Evolutionary conservation across 2,888 invertebrate genomes (phyloP).

Genomic region (Rhingia campestris): DNA sequence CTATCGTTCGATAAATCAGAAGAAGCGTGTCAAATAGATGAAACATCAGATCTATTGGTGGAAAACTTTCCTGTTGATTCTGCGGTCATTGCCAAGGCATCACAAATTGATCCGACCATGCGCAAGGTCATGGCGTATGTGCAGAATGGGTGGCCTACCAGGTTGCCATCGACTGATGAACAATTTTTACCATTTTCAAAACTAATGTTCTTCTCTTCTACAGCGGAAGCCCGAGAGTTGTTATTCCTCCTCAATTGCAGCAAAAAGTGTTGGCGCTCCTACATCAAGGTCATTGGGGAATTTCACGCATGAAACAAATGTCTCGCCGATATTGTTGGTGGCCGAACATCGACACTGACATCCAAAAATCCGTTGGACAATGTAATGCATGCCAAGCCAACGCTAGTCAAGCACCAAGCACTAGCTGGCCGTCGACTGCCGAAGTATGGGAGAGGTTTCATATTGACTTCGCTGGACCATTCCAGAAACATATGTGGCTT

Average conservation of each 20-base stretch:
- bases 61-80: too few relatives aligned
- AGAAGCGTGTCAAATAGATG: too few relatives aligned
- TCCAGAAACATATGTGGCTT: constrained; percentile 19
- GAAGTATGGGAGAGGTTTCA: constrained; percentile 6
- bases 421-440: constrained; percentile 2
- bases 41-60: too few relatives aligned
- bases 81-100: too few relatives aligned
- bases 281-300: too few relatives aligned
- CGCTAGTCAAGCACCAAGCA: background rate
- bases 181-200: background rate
- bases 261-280: background rate
- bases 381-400: constrained; percentile 12
- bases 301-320: too few relatives aligned
- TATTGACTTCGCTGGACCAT: constrained; percentile 7
- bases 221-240: constrained; percentile 2
- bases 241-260: background rate
- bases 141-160: constrained; percentile 7
- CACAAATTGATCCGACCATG: too few relatives aligned
- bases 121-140: too few relatives aligned
- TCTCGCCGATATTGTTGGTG: too few relatives aligned
- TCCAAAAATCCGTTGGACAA: too few relatives aligned
- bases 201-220: background rate
- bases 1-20: too few relatives aligned
- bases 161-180: constrained; percentile 6
- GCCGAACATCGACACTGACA: too few relatives aligned